phyloP scores from a whole-genome alignment of 2,888 invertebrate species.

The Drosophila koepferae region DNA sequence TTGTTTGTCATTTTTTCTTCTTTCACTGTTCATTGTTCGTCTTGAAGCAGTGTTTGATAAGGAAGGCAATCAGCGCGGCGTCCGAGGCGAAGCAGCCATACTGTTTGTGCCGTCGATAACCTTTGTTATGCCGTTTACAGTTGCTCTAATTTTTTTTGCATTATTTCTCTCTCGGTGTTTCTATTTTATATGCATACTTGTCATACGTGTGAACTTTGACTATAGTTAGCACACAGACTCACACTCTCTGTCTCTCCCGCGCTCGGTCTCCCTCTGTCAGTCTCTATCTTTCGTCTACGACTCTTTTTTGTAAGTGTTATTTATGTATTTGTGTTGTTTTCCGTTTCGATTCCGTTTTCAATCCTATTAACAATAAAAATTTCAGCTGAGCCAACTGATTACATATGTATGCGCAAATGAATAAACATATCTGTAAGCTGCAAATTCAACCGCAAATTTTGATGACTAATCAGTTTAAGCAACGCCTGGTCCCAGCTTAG shows the following conservation, averaged over 20 bases:
- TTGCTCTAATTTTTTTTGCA: conserved; percentile 47
- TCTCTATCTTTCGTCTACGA: background rate
- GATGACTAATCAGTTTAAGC: conserved; percentile 38
- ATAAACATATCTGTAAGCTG: background rate
- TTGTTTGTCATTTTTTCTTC: conserved; percentile 30
- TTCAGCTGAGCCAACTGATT: conserved; percentile 34
- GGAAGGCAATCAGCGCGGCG: conserved; percentile 53
- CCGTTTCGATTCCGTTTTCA: conserved; percentile 47
- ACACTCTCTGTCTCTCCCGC: conserved; percentile 1
- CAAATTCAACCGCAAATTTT: conserved; percentile 21
- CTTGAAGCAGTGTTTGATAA: conserved; percentile 52
- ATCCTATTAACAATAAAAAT: conserved; percentile 59
- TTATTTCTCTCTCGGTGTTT: conserved; percentile 19
- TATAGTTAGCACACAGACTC: conserved; percentile 31
- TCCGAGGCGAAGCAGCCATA: conserved; percentile 32
- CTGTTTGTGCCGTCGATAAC: conserved; percentile 56
- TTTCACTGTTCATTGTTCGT: conserved; percentile 38
- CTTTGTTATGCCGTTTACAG: conserved; percentile 59
- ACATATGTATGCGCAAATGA: conserved; percentile 2
- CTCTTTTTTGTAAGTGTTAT: conserved; percentile 13
- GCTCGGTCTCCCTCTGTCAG: background rate
- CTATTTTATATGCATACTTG: conserved; percentile 14
- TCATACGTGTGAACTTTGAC: conserved; percentile 13
- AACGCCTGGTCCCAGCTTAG: conserved; percentile 11
- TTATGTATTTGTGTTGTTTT: conserved; percentile 28